Percentiles rank a stretch among this genome's conserved stretches.
Evolutionary conservation across 2,797 vertebrate genomes (phyloP).

Genomic region (Hafferia zeledoni): DNA sequence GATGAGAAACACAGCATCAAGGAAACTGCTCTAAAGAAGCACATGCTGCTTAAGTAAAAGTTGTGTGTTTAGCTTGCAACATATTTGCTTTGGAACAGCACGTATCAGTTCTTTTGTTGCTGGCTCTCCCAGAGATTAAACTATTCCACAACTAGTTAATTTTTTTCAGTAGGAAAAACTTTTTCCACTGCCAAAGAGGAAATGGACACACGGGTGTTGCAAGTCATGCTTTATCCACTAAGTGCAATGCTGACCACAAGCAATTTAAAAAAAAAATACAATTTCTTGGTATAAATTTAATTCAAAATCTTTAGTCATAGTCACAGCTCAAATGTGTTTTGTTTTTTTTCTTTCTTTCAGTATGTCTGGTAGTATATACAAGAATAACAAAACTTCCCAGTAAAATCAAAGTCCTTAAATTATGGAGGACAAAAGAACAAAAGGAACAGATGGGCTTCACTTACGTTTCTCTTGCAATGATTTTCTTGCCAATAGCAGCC

Average conservation of each 20-base stretch:
- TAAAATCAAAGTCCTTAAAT: not conserved
- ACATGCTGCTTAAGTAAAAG: not conserved
- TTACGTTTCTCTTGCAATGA: slow-evolving; percentile 97
- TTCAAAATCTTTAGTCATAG: not conserved
- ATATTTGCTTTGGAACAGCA: not conserved
- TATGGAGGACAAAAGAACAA: rapidly evolving
- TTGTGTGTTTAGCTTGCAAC: not conserved
- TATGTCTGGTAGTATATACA: not conserved
- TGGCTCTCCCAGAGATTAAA: not conserved
- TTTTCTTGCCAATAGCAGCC: slow-evolving; percentile 89
- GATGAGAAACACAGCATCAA: not conserved
- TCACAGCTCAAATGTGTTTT: not conserved
- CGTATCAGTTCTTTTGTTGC: not conserved
- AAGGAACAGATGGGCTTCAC: slow-evolving; percentile 45
- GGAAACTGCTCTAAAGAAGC: not conserved
- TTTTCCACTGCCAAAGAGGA: not conserved
- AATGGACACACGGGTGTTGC: not conserved
- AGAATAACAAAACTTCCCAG: not conserved
- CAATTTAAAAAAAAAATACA: not conserved
- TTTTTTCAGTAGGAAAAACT: not conserved
- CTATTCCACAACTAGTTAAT: not conserved
- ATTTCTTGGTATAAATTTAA: not conserved
- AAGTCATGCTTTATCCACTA: not conserved
- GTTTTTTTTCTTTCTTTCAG: not conserved
- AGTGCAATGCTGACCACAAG: not conserved